phyloP scores from a whole-genome alignment of 1,140 invertebrate genomes.

The Drosophila tani region DNA sequence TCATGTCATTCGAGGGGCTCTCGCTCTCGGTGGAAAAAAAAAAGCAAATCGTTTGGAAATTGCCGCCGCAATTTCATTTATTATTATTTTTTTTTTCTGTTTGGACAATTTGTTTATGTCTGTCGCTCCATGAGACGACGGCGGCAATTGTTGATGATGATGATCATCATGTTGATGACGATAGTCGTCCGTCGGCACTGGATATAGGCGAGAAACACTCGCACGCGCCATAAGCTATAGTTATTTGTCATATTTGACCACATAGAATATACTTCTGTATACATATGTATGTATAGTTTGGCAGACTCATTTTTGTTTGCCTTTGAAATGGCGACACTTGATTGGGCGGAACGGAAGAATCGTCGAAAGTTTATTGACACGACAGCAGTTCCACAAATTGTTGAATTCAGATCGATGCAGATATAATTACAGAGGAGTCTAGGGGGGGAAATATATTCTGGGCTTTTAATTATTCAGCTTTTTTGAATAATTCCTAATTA shows the following conservation, averaged over 20 bases:
- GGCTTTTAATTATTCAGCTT: neutral
- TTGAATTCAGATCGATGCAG: constrained; percentile 41
- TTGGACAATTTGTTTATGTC: constrained; percentile 75
- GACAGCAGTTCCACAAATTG: constrained; percentile 56
- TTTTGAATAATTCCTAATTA: neutral
- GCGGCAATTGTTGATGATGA: constrained; percentile 35
- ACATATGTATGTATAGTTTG: constrained; percentile 4
- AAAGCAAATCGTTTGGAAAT: constrained; percentile 67
- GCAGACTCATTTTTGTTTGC: constrained; percentile 20
- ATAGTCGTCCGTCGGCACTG: constrained; percentile 21
- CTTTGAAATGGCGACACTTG: constrained; percentile 43
- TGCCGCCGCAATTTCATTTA: constrained; percentile 70
- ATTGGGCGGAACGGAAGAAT: constrained; percentile 47
- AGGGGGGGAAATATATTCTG: neutral
- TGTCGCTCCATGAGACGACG: constrained; percentile 46
- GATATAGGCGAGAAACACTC: constrained; percentile 23
- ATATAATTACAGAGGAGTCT: constrained; percentile 19
- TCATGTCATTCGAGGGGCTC: constrained; percentile 24
- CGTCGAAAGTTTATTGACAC: constrained; percentile 66
- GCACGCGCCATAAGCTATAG: constrained; percentile 57
- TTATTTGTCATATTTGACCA: constrained; percentile 56
- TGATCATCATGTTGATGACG: constrained; percentile 21
- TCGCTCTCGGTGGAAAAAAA: constrained; percentile 3
- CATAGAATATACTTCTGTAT: constrained; percentile 21
- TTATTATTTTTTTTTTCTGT: constrained; percentile 42